Evolutionary conservation across 2,797 vertebrate genomes (phyloP).

Genomic region (Heteromormyrus szaboi): DNA sequence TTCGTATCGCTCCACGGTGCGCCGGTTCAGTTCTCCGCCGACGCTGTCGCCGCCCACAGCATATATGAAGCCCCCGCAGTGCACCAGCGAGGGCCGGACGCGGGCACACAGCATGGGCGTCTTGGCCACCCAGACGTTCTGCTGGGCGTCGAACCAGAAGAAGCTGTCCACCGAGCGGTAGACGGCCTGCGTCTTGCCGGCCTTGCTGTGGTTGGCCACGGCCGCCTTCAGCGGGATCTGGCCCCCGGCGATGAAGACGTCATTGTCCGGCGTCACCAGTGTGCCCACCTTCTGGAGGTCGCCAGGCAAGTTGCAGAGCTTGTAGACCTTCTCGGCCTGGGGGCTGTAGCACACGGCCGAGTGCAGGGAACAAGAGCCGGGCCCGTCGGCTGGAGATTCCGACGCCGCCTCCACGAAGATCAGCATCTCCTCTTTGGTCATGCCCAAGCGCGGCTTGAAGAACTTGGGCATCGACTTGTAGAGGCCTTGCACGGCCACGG

Average conservation of each 20-base stretch:
- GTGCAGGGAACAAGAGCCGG: constrained; percentile 52
- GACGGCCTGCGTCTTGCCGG: constrained; percentile 73
- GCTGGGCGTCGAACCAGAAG: constrained; percentile 97
- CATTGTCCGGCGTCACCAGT: constrained; percentile 91
- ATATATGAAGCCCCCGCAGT: constrained; percentile 92
- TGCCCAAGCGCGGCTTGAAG: constrained; percentile 93
- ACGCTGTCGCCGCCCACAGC: constrained; percentile 90
- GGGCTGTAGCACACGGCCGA: constrained; percentile 94
- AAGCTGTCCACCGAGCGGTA: constrained; percentile 92
- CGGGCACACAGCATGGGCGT: constrained; percentile 89
- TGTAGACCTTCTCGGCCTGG: constrained; percentile 97
- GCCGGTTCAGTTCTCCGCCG: constrained; percentile 83
- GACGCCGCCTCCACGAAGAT: constrained; percentile 91
- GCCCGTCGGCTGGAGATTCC: constrained; percentile 65
- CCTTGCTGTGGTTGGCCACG: constrained; percentile 81
- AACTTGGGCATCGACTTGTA: constrained; percentile 99
- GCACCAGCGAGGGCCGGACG: constrained; percentile 84
- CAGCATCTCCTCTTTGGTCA: constrained; percentile 99
- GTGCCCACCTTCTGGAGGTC: constrained; percentile 92
- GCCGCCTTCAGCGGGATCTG: constrained; percentile 85
- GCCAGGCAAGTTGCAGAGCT: constrained; percentile 84
- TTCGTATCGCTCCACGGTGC: constrained; percentile 92
- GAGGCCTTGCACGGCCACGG: constrained; percentile 94
- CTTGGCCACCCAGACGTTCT: constrained; percentile 92
- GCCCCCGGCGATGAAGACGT: constrained; percentile 92